These are phyloP conservation scores for Lypha dubia DNA, from an alignment of 2,888 invertebrate species.

Conservation along the genomic window DNA sequence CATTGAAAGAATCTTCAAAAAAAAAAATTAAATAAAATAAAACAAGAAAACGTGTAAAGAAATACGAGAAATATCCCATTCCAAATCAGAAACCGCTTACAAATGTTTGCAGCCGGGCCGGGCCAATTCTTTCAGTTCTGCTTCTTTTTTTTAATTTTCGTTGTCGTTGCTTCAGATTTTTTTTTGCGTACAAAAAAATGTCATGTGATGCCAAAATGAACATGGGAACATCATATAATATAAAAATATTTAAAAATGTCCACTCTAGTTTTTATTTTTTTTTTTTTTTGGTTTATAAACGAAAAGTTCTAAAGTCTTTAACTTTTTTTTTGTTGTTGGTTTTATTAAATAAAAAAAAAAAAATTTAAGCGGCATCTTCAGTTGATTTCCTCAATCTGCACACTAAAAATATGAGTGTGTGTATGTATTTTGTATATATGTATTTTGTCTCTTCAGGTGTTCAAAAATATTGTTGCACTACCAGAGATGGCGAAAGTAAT, in stretches of 20 bases:
- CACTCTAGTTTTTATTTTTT: neutral
- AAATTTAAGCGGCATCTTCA: constrained; percentile 60
- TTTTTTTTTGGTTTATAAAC: constrained; percentile 46
- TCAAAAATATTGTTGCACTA: constrained; percentile 44
- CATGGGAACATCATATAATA: constrained; percentile 61
- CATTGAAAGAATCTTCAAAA: constrained; percentile 3
- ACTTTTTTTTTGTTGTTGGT: neutral
- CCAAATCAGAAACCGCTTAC: constrained; percentile 45
- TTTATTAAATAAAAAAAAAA: constrained; percentile 8
- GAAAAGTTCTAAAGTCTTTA: constrained; percentile 46
- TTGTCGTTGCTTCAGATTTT: constrained; percentile 11
- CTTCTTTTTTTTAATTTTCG: constrained; percentile 48
- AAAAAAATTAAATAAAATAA: neutral
- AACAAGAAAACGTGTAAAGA: constrained; percentile 2
- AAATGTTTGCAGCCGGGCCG: constrained; percentile 51
- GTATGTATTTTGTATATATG: constrained; percentile 8
- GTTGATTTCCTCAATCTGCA: constrained; percentile 38
- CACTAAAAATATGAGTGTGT: neutral
- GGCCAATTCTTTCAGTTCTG: constrained; percentile 62
- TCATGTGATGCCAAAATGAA: constrained; percentile 69
- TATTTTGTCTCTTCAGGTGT: constrained; percentile 59
- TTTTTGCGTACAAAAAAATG: constrained; percentile 47
- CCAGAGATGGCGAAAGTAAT: too few relatives aligned
- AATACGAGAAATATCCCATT: constrained; percentile 58
- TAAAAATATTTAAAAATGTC: constrained; percentile 45